phyloP scores from a whole-genome alignment of 2,797 vertebrate genomes.

The Setipinna tenuifilis region DNA sequence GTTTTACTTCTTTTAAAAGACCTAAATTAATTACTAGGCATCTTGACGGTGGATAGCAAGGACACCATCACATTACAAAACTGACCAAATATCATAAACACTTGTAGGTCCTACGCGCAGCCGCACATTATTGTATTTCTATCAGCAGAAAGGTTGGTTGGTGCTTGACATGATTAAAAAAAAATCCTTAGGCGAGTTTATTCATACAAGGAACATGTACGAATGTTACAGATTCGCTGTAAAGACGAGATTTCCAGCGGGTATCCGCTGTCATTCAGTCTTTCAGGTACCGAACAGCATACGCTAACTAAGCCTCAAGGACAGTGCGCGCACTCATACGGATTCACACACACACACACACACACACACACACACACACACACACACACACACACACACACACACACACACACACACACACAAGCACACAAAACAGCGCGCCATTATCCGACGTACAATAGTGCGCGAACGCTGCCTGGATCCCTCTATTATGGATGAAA shows the following conservation, averaged over 20 bases:
- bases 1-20: neutral
- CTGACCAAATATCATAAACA: neutral
- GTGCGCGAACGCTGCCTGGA: slow-evolving; percentile 57
- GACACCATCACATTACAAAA: neutral
- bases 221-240: neutral
- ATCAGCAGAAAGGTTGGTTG: neutral
- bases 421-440: slow-evolving; percentile 45
- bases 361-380: neutral
- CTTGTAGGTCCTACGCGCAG: neutral
- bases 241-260: neutral
- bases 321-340: slow-evolving; percentile 43
- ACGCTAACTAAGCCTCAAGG: slow-evolving; percentile 74
- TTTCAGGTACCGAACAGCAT: slow-evolving; percentile 58
- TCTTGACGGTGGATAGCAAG: neutral
- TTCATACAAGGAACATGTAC: neutral
- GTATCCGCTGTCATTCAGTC: neutral
- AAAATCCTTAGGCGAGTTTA: neutral
- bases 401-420: slow-evolving; percentile 32
- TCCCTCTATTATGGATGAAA: slow-evolving; percentile 75
- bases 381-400: too few species aligned
- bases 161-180: neutral
- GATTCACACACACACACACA: neutral
- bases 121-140: neutral
- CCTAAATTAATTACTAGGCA: neutral
- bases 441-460: slow-evolving; percentile 69